Evolutionary conservation across 2,888 invertebrate genomes (phyloP).

Genomic region (Eumerus sabulonum): DNA sequence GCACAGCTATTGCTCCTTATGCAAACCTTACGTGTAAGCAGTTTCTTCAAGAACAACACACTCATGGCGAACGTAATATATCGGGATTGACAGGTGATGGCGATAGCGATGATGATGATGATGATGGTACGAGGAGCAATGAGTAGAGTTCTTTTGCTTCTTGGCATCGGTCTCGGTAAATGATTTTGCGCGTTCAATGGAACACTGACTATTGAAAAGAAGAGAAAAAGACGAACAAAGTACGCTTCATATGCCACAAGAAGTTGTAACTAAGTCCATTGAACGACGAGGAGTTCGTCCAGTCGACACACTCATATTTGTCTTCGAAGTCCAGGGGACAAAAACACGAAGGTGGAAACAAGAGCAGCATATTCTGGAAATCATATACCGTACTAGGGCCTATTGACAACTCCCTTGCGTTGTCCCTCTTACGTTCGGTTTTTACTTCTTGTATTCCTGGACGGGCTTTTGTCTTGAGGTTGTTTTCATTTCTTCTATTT

Average conservation of each 20-base stretch:
- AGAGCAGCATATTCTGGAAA: conserved; percentile 44
- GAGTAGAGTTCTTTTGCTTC: conserved; percentile 19
- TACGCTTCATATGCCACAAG: conserved; percentile 64
- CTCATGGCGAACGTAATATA: too few relatives aligned
- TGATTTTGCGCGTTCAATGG: conserved; percentile 80
- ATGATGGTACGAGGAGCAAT: not conserved
- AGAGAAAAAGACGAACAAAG: conserved; percentile 5
- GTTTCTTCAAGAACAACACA: conserved; percentile 6
- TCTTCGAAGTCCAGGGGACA: conserved; percentile 15
- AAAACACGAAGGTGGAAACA: too few relatives aligned
- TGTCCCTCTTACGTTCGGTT: conserved; percentile 38
- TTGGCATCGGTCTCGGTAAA: conserved; percentile 78
- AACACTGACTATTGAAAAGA: conserved; percentile 75
- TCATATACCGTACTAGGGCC: conserved; percentile 65
- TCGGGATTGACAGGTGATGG: too few relatives aligned
- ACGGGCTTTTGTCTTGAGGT: not conserved
- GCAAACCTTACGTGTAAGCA: conserved; percentile 52
- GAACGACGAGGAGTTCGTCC: conserved; percentile 55
- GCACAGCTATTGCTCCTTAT: conserved; percentile 49
- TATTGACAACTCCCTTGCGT: conserved; percentile 59
- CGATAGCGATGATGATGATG: too few relatives aligned
- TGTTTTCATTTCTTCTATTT: conserved; percentile 14
- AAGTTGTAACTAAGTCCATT: conserved; percentile 23
- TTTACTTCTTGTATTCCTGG: conserved; percentile 34
- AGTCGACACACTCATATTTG: conserved; percentile 32